Percentiles rank a stretch among this genome's conserved stretches.
These are phyloP conservation scores for Octodon degus DNA, from an alignment of 2,113 vertebrate genomes.

Conservation along the genomic window DNA sequence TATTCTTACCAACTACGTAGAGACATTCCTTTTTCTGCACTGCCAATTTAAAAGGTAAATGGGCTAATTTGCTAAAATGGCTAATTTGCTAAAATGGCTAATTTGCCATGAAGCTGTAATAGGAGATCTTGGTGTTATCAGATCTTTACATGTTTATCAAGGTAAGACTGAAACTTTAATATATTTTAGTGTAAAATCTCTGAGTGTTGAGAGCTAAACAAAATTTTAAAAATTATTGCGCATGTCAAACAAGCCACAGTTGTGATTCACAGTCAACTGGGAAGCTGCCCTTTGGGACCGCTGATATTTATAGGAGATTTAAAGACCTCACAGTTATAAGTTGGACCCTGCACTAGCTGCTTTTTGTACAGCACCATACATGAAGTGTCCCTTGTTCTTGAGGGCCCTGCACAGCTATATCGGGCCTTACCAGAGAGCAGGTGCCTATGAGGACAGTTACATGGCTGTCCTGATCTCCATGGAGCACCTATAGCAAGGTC, in stretches of 20 bases:
- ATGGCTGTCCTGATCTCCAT: not conserved
- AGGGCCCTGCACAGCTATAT: not conserved
- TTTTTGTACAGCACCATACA: not conserved
- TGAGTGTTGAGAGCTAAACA: slow-evolving; percentile 9
- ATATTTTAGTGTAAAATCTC: slow-evolving; percentile 37
- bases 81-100: not conserved
- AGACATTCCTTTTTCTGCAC: not conserved
- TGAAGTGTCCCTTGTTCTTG: not conserved
- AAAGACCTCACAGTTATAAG: slow-evolving; percentile 21
- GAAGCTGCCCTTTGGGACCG: not conserved
- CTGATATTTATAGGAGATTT: not conserved
- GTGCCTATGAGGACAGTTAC: not conserved
- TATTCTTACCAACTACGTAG: not conserved
- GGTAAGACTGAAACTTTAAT: slow-evolving; percentile 46
- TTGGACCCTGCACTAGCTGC: slow-evolving; percentile 17
- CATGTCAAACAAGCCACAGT: slow-evolving; percentile 9
- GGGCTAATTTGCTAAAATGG: too few relatives aligned
- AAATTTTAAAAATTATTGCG: not conserved
- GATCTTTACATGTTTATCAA: slow-evolving; percentile 22
- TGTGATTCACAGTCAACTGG: not conserved
- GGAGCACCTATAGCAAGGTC: not conserved
- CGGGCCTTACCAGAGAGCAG: not conserved
- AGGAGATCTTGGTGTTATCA: not conserved
- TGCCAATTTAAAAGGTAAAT: not conserved
- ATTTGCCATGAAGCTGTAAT: not conserved